Percentiles rank a stretch among this genome's conserved stretches.
phyloP scores from a whole-genome alignment of 35 echinoderm and acorn worm species.

The Patiria miniata region DNA sequence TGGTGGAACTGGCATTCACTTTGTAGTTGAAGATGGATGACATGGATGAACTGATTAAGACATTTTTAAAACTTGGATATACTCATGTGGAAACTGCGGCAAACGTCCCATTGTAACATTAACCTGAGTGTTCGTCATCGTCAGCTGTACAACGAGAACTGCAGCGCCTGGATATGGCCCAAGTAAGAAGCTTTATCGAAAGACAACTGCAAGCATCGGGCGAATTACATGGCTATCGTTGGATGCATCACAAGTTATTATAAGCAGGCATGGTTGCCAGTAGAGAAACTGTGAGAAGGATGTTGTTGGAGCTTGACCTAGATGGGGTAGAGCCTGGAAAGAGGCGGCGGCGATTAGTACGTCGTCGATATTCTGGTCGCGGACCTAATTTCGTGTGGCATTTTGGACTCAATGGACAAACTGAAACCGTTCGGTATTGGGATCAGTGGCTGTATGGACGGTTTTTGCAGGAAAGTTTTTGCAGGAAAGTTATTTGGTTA shows the following conservation, averaged over 20 bases:
- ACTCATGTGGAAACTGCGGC: constrained; percentile 29
- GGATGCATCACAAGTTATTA: no score
- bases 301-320: no score
- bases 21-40: no score
- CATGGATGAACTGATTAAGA: constrained; percentile 9
- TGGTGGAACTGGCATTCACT: no score
- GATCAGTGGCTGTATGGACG: constrained; percentile 3
- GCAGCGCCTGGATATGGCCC: not conserved
- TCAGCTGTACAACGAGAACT: constrained; percentile 28
- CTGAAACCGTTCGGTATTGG: no score
- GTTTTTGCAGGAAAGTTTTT: not conserved
- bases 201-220: not conserved
- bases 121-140: constrained; percentile 11
- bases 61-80: constrained; percentile 11
- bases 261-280: no score
- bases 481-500: constrained; percentile 13
- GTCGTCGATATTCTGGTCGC: not conserved
- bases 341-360: not conserved
- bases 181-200: constrained; percentile 20
- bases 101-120: constrained; percentile 5
- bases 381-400: constrained; percentile 46
- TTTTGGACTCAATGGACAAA: constrained; percentile 27
- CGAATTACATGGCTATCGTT: no score
- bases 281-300: no score
- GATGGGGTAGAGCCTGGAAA: constrained; percentile 5